phyloP scores from a whole-genome alignment of 2,888 invertebrate genomes.

The Euzophera pinguis region DNA sequence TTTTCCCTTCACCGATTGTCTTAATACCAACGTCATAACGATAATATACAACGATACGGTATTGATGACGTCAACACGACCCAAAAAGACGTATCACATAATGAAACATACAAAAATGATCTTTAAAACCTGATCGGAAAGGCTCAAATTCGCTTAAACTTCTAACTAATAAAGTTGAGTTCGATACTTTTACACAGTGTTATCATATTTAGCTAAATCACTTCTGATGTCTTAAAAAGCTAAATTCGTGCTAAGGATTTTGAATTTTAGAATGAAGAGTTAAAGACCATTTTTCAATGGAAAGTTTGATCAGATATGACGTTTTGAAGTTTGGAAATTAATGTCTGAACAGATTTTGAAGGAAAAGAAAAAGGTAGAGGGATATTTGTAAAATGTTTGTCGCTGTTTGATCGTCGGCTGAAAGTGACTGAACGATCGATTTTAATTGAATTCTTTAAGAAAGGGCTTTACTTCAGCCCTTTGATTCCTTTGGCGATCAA shows the following conservation, averaged over 20 bases:
- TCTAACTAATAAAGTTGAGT: conserved; percentile 59
- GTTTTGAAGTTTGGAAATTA: conserved; percentile 19
- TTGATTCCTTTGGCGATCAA: conserved; percentile 57
- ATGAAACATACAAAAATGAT: neutral
- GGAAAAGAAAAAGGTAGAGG: conserved; percentile 56
- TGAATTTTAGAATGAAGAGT: accelerated
- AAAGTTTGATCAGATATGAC: conserved; percentile 15
- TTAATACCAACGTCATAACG: conserved; percentile 68
- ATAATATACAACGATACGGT: conserved; percentile 66
- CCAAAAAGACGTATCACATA: conserved; percentile 32
- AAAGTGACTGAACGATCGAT: conserved; percentile 51
- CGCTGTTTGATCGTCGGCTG: conserved; percentile 62
- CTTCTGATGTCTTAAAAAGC: neutral
- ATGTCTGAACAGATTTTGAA: conserved; percentile 57
- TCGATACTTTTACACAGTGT: conserved; percentile 68
- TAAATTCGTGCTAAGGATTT: conserved; percentile 12
- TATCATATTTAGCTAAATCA: conserved; percentile 53
- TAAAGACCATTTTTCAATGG: conserved; percentile 21
- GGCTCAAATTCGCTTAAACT: conserved; percentile 20
- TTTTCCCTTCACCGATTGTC: conserved; percentile 71
- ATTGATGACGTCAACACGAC: conserved; percentile 51
- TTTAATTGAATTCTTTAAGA: conserved; percentile 66
- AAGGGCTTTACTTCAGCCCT: conserved; percentile 38
- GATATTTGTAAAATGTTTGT: conserved; percentile 75
- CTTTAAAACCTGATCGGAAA: conserved; percentile 4